Conservation (phyloP, 2,797 vertebrate species). For the Menidia menidia region DNA sequence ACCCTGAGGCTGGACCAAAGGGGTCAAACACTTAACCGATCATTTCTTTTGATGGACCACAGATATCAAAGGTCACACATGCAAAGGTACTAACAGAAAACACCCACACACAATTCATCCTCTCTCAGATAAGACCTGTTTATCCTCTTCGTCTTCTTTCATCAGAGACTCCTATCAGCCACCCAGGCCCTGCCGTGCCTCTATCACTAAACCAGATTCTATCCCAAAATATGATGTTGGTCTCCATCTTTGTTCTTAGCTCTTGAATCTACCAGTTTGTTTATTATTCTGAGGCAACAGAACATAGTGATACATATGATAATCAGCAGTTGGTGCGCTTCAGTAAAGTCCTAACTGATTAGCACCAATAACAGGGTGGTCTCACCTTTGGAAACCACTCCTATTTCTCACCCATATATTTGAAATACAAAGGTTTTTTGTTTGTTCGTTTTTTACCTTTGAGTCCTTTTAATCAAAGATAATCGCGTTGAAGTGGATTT, state of each 20-base stretch:
- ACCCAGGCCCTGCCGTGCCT: constrained; percentile 45
- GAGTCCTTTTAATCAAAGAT: constrained; percentile 45
- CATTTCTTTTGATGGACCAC: constrained; percentile 66
- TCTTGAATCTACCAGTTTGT: constrained; percentile 55
- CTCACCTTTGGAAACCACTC: constrained; percentile 42
- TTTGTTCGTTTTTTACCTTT: constrained; percentile 52
- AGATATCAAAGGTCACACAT: constrained; percentile 58
- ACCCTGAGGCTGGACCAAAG: constrained; percentile 52
- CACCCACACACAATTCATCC: constrained; percentile 27
- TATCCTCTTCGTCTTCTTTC: constrained; percentile 53
- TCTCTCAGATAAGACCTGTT: constrained; percentile 54
- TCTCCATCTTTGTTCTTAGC: constrained; percentile 30
- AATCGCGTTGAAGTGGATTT: constrained; percentile 59
- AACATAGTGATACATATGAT: constrained; percentile 46
- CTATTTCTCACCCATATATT: constrained; percentile 18
- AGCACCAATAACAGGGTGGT: constrained; percentile 49
- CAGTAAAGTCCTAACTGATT: constrained; percentile 52
- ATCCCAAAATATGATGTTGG: constrained; percentile 45
- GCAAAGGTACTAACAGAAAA: constrained; percentile 36
- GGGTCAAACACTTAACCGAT: constrained; percentile 30
- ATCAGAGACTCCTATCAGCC: constrained; percentile 60
- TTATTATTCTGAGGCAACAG: constrained; percentile 56
- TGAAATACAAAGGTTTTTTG: constrained; percentile 11
- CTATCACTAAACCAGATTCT: constrained; percentile 58
- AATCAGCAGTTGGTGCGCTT: constrained; percentile 57